phyloP scores from a whole-genome alignment of 2,888 invertebrate genomes.

The Dorcus parallelipipedus region DNA sequence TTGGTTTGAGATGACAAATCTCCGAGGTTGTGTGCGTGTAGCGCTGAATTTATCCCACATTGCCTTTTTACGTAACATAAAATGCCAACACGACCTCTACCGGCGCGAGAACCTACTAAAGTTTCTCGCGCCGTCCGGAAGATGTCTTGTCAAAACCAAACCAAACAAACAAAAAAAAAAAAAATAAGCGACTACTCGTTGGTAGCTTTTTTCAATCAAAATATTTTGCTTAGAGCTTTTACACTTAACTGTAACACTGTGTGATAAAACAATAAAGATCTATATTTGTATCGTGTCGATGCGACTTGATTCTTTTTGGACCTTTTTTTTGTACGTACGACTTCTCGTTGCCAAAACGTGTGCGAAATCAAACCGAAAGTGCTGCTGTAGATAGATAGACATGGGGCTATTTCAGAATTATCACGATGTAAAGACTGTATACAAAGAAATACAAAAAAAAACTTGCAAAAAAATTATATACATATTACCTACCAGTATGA shows the following conservation, averaged over 20 bases:
- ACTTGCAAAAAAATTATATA: conserved; percentile 2
- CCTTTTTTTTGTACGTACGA: background rate
- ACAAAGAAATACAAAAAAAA: conserved; percentile 17
- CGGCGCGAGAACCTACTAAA: too few relatives aligned
- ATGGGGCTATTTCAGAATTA: conserved; percentile 37
- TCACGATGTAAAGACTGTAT: conserved; percentile 41
- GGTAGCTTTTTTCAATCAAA: conserved; percentile 26
- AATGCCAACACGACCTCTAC: too few relatives aligned
- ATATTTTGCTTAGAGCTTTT: conserved; percentile 27
- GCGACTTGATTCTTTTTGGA: background rate
- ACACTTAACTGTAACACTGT: conserved; percentile 21
- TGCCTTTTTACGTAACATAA: too few relatives aligned
- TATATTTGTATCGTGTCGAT: conserved; percentile 2
- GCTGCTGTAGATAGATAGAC: conserved; percentile 17
- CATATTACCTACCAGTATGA: conserved; percentile 9
- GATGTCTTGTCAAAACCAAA: background rate
- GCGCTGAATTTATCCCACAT: too few relatives aligned
- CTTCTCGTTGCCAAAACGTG: conserved; percentile 31
- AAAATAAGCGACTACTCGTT: background rate
- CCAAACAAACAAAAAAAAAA: background rate
- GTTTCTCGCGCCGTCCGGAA: too few relatives aligned
- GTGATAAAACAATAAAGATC: conserved; percentile 26
- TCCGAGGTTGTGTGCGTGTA: too few relatives aligned
- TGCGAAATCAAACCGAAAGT: conserved; percentile 1
- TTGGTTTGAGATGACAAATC: too few relatives aligned